Percentiles rank a stretch among this genome's conserved stretches.
Conservation (phyloP, 2,113 vertebrate species). For the Chaetura pelagica region DNA sequence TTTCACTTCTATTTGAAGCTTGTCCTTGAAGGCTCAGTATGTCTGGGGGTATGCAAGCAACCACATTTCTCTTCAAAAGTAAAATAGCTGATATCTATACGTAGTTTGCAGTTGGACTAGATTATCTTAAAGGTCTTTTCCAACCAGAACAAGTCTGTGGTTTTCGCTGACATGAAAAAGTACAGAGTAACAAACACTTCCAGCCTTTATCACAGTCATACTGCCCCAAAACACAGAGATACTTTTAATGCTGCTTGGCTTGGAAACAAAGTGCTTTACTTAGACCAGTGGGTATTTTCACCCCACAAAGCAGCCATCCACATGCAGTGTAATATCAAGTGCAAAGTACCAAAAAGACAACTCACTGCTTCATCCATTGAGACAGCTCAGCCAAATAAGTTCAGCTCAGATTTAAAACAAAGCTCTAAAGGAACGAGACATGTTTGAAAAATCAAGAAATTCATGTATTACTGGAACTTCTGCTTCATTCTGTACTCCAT, state of each 20-base stretch:
- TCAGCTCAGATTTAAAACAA: conserved; percentile 15
- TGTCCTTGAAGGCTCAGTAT: background rate
- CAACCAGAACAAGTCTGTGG: no score
- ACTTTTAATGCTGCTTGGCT: background rate
- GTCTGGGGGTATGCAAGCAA: fast-evolving
- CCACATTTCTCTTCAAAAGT: background rate
- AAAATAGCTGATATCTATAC: background rate
- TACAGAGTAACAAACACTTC: background rate
- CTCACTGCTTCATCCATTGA: conserved; percentile 15
- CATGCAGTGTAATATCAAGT: background rate
- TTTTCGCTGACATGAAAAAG: background rate
- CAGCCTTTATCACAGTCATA: background rate
- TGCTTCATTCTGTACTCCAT: conserved; percentile 43
- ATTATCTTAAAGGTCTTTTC: no score
- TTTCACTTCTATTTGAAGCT: background rate
- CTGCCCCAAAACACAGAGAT: background rate
- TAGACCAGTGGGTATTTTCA: background rate
- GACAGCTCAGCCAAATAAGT: background rate
- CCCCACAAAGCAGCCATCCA: background rate
- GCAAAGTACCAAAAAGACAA: conserved; percentile 25
- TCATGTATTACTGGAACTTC: conserved; percentile 45
- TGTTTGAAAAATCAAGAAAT: conserved; percentile 67
- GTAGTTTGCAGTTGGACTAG: background rate
- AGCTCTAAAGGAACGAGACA: conserved; percentile 32
- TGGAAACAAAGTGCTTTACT: background rate